These are phyloP conservation scores for Pomacea maculata DNA, from an alignment of 1,140 invertebrate species.

Conservation along the genomic window DNA sequence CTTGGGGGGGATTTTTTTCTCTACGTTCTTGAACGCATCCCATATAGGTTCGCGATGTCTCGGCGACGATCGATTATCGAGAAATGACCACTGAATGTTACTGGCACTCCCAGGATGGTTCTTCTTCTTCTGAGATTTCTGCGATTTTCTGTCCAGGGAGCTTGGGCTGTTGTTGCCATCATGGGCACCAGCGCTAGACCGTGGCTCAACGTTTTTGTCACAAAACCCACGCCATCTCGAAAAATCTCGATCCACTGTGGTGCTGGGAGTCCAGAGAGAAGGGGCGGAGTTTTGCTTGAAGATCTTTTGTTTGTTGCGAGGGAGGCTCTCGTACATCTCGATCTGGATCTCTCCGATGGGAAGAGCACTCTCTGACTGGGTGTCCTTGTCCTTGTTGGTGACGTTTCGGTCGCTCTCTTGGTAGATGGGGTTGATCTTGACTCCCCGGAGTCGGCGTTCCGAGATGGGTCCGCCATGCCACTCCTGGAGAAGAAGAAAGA, in stretches of 20 bases:
- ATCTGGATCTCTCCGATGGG: constrained; percentile 33
- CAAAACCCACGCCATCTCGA: neutral
- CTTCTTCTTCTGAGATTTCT: neutral
- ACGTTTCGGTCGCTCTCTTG: constrained; percentile 28
- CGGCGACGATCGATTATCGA: constrained; percentile 3
- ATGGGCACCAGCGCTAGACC: neutral
- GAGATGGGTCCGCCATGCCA: constrained; percentile 29
- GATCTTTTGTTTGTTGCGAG: neutral
- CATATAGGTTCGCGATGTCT: constrained; percentile 16
- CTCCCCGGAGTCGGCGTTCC: constrained; percentile 29
- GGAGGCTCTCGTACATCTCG: constrained; percentile 36
- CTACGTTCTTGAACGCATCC: constrained; percentile 7
- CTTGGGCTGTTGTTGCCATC: neutral
- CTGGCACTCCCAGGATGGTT: neutral
- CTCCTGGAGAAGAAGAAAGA: constrained; percentile 17
- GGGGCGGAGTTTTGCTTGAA: constrained; percentile 19
- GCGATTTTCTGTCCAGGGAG: too few species aligned
- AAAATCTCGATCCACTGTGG: neutral
- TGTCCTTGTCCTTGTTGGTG: neutral
- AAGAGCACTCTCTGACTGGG: constrained; percentile 23
- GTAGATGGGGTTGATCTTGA: constrained; percentile 40
- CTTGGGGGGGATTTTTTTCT: neutral
- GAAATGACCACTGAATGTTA: constrained; percentile 13
- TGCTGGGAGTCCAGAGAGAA: neutral
- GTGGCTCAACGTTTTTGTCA: neutral